A percentile compares a stretch with the other conserved stretches of the same genome.
Conservation (phyloP, 2,888 invertebrate genomes). For the Phlogophora meticulosa region DNA sequence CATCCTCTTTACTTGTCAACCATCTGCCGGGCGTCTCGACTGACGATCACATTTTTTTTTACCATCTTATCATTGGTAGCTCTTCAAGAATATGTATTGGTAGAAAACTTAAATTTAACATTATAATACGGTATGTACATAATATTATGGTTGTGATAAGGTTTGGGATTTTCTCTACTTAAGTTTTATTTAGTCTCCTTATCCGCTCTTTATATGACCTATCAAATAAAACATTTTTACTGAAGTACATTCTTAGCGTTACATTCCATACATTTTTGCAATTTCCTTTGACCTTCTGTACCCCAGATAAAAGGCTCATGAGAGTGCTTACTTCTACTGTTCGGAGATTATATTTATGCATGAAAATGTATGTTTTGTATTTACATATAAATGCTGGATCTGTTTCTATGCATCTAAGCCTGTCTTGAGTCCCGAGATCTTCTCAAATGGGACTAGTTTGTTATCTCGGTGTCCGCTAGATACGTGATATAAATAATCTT, state of each 20-base stretch:
- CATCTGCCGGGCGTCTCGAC: too few relatives aligned
- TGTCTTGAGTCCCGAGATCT: conserved; percentile 25
- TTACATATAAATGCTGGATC: conserved; percentile 38
- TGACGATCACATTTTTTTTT: too few relatives aligned
- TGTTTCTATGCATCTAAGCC: conserved; percentile 17
- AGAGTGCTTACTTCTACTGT: conserved; percentile 28
- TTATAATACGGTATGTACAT: too few relatives aligned
- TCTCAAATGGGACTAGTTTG: conserved; percentile 15
- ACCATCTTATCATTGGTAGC: too few relatives aligned
- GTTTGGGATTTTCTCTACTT: too few relatives aligned
- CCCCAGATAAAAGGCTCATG: conserved; percentile 34
- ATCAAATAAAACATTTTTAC: neutral
- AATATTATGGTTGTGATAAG: too few relatives aligned
- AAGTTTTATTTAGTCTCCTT: too few relatives aligned
- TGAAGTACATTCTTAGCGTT: neutral
- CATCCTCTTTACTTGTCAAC: too few relatives aligned
- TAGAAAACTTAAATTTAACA: too few relatives aligned
- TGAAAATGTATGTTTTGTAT: conserved; percentile 35
- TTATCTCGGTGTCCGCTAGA: neutral
- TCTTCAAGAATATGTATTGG: too few relatives aligned
- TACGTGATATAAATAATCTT: conserved; percentile 25
- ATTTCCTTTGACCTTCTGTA: conserved; percentile 5
- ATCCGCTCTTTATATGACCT: too few relatives aligned
- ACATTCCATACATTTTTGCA: neutral
- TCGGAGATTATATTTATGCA: conserved; percentile 47